Base-by-base conservation (phyloP, 2,888 invertebrate species). In the Melanophora roralis region DNA sequence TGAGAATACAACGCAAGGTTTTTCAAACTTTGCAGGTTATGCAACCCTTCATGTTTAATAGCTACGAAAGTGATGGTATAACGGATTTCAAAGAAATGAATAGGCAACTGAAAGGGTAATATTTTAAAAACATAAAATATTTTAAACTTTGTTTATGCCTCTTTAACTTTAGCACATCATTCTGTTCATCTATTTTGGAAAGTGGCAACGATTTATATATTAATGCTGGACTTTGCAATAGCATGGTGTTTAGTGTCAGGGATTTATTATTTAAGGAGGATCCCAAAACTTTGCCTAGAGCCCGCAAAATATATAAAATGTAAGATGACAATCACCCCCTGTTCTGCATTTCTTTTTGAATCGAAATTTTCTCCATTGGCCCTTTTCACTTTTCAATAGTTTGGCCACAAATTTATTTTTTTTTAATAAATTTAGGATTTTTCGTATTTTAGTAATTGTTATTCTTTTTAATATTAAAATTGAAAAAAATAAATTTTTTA, bases 31-130 rank as follows among this genome's bases (percentile, higher is more conserved):
- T 86, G 14, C 83, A 84, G 34, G 87, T 85, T 0, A 84, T 88
- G 84, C 67, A 84, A 14, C 86, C 88, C 0, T 88, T 89, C 11
- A 73, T 86, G 81, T 83, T 84, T 47, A 87, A 85, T 65, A 82
- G 83, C 21, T 88, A 83, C 38, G 78, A 83, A 0, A 85, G 86
- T 81, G 74, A 85, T 0, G 88, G 88, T 3, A 6, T 81, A 1
- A 83, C 84, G 0, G 47, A 84, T 3, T 60, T 69, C 2, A 2
- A 82, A 2, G 36, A 65, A 2, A 3, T 86, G n/a, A 16, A 14
- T 16, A 8, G 45, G 2, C 2, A 51, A 2, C 47, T 27, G 6
- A 1, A 60, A 19, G 55, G 64, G 82, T 60, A 60, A n/a, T n/a
- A n/a, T n/a, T n/a, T n/a, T n/a, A n/a, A n/a, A n/a, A n/a, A n/a